Percentiles rank a stretch among this genome's conserved stretches.
These are phyloP conservation scores for Drusus annulatus DNA, from an alignment of 1,140 invertebrate species.

Conservation along the genomic window DNA sequence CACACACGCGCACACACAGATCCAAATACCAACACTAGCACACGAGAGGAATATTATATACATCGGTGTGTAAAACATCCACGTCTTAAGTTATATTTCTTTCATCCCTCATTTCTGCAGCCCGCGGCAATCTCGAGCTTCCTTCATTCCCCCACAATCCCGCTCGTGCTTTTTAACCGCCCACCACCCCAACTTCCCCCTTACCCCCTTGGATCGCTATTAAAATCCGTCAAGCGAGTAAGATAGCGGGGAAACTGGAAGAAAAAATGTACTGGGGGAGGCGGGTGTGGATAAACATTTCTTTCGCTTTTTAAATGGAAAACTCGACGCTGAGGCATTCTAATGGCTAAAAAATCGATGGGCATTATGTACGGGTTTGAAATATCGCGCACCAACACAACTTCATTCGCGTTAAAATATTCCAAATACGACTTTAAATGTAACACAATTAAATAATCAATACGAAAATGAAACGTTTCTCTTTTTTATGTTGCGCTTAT, in stretches of 20 bases:
- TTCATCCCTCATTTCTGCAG: conserved; percentile 75
- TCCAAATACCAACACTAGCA: not conserved
- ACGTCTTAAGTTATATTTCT: conserved; percentile 75
- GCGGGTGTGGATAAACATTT: conserved; percentile 54
- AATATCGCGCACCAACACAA: not conserved
- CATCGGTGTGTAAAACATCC: conserved; percentile 68
- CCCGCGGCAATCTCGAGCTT: conserved; percentile 73
- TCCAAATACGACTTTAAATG: no score
- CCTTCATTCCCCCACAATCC: conserved; percentile 63
- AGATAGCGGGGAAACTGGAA: conserved; percentile 57
- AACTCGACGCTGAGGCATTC: conserved; percentile 51
- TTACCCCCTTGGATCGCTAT: conserved; percentile 62
- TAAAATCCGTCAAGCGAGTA: conserved; percentile 60
- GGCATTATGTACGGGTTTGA: conserved; percentile 47
- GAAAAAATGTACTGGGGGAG: conserved; percentile 50
- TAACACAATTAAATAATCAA: no score
- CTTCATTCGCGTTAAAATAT: no score
- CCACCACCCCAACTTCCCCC: not conserved
- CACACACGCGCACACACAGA: conserved; percentile 6
- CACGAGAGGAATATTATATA: conserved; percentile 23
- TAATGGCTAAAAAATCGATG: conserved; percentile 57
- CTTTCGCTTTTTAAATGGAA: conserved; percentile 56
- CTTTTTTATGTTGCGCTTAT: no score
- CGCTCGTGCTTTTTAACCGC: no score
- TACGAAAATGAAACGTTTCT: no score